Evolutionary conservation across 2,888 invertebrate genomes (phyloP), one percentile per base, ranked within the genome.

Genomic region (Drosophila maculinotata): DNA sequence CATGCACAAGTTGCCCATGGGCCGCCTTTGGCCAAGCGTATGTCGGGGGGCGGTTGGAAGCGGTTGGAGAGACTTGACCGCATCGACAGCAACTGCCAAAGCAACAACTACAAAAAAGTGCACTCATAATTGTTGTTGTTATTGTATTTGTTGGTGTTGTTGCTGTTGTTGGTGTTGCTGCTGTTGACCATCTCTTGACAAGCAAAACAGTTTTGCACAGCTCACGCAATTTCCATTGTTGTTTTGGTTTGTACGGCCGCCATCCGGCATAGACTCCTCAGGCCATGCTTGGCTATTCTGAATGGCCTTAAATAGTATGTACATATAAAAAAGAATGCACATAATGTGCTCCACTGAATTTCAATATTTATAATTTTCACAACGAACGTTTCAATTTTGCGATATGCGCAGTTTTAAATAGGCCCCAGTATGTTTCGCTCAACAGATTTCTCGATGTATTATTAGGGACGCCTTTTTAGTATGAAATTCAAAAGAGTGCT

Each of bases 191-290:
- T 54, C 83, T 56, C 64, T 68, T 71, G 71, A 78, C 87, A 82
- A 71, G 71, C 64, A 84, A 69, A 81, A 87, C 85, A 71, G 80
- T 69, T 83, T 82, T 86, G 60, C 67, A 62, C 73, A 69, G 65
- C 72, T 79, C 79, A 82, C 86, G 86, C 73, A 79, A 73, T 80
- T 84, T 75, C 57, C 74, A 68, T 66, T 74, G 64, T 66, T 60
- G 54, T 59, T 63, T 67, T 57, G 53, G 56, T 42, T 68, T 45
- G 36, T 57, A 33, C 36, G 17, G 28, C 26, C 35, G 36, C 36
- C 36, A n/a, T 10, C 20, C 17, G 17, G 36, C n/a, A 2, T 25
- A 7, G 6, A 20, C 7, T 4, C 7, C 4, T 14, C 48, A 6
- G 8, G 3, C 42, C 12, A 35, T 12, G 30, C 5, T 38, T 44